Base-by-base conservation (phyloP, 2,888 invertebrate species). In the Mesoligia furuncula region DNA sequence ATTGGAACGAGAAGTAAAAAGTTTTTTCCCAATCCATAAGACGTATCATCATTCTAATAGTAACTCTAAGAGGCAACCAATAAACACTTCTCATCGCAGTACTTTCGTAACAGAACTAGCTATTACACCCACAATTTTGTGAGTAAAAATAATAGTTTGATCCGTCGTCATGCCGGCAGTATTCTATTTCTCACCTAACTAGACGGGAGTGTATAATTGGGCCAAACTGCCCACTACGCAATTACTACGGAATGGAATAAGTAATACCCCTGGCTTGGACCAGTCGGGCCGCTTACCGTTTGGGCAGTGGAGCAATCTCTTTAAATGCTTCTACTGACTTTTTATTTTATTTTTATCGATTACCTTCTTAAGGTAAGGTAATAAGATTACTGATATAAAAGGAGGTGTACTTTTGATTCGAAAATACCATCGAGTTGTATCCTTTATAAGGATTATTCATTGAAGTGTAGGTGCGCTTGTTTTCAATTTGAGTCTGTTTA, bases 201-300 rank as follows among this genome's bases (percentile, higher is more conserved):
- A 90, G 89, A 75, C 87, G 77, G 82, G 88, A 84, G 79, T 86
- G 75, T 89, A 87, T 93, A 94, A 94, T 93, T 93, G 91, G 92
- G 81, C 70, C 92, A 89, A 84, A 77, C 83, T 77, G 73, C 80
- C 89, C 84, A 85, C 88, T 86, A 85, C 84, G 88, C 92, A 91
- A 94, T 94, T 93, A 94, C 92, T 90, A 71, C 79, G 93, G 93
- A 93, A 94, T 94, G 92, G 90, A 90, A 87, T 84, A 88, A 84
- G 89, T 86, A 88, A 89, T 90, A 87, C 90, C 87, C 87, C 74
- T 77, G 61, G 76, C 76, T 73, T 72, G 15, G 88, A 89, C 87
- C 86, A 83, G 89, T 85, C 85, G 13, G 48, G 48, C 84, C 79
- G 85, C 90, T 85, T 73, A 86, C 82, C 81, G 86, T 84, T 88